Conservation (phyloP, 2,797 vertebrate species). For the Columba guinea region DNA sequence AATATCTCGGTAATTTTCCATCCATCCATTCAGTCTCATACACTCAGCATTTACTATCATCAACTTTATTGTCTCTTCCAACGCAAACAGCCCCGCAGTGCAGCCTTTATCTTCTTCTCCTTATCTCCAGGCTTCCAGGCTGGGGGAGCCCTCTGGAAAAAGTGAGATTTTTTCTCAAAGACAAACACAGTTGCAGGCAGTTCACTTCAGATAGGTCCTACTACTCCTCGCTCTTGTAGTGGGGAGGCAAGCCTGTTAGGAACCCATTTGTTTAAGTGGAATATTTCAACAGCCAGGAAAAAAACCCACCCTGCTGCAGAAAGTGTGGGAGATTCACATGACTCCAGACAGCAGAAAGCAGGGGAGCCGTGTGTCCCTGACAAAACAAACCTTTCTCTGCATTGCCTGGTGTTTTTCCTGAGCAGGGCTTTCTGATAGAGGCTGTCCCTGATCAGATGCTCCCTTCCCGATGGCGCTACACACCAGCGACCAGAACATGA, state of each 20-base stretch:
- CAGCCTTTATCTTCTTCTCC: constrained; percentile 43
- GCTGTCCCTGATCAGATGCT: background rate
- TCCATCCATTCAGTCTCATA: constrained; percentile 50
- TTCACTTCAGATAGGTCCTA: constrained; percentile 38
- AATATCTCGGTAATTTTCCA: constrained; percentile 67
- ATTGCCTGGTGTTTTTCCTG: background rate
- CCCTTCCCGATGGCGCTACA: background rate
- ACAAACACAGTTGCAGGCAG: constrained; percentile 8
- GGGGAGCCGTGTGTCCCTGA: background rate
- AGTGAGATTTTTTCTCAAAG: constrained; percentile 60
- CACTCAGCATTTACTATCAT: constrained; percentile 66
- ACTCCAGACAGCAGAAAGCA: background rate
- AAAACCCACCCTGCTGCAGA: background rate
- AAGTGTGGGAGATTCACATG: background rate
- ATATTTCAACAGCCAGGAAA: background rate
- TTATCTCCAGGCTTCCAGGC: constrained; percentile 71
- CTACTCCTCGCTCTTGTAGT: constrained; percentile 12
- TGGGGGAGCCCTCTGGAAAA: constrained; percentile 63
- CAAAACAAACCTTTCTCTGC: background rate
- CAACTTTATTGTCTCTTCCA: constrained; percentile 68
- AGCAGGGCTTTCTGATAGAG: background rate
- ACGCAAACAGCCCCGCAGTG: constrained; percentile 46
- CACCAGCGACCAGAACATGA: accelerated
- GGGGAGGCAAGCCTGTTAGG: background rate
- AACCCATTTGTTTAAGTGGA: background rate